A percentile compares a stretch with the other conserved stretches of the same genome.
Conservation (phyloP, 2,888 invertebrate genomes). For the Scaptomyza flava region DNA sequence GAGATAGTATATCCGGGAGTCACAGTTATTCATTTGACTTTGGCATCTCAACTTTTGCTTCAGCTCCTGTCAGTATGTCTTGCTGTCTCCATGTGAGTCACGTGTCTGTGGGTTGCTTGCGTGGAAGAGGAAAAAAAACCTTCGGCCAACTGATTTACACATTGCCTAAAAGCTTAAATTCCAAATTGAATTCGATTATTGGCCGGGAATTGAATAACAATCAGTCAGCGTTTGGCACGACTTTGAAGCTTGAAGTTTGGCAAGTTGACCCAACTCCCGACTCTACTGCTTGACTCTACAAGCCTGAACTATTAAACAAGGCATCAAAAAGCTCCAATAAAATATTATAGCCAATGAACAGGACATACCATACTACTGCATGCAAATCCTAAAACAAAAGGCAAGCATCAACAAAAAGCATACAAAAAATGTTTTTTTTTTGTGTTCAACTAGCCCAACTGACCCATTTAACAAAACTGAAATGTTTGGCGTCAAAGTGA, state of each 20-base stretch:
- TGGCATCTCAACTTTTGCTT: conserved; percentile 13
- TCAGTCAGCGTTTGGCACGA: conserved; percentile 14
- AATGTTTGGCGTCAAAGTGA: background rate
- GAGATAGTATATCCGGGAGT: conserved; percentile 4
- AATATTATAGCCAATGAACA: background rate
- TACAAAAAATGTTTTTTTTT: background rate
- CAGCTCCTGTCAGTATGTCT: background rate
- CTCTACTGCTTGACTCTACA: too few relatives aligned
- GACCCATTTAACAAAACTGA: background rate
- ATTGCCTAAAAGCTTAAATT: conserved; percentile 30
- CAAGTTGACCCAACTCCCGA: too few relatives aligned
- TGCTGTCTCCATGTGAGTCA: background rate
- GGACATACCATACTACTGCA: background rate
- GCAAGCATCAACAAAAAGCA: too few relatives aligned
- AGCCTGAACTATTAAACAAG: background rate
- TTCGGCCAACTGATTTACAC: conserved; percentile 33
- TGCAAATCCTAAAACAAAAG: background rate
- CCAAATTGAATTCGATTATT: conserved; percentile 42
- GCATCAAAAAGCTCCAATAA: background rate
- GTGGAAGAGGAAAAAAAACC: background rate
- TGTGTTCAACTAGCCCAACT: background rate
- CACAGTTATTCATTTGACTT: conserved; percentile 9
- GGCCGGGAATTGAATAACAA: conserved; percentile 44
- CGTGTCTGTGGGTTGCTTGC: background rate
- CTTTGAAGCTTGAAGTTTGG: conserved; percentile 1